A percentile compares a stretch with the other conserved stretches of the same genome.
Evolutionary conservation across 2,797 vertebrate species (phyloP).

Genomic region (Macropodus opercularis): DNA sequence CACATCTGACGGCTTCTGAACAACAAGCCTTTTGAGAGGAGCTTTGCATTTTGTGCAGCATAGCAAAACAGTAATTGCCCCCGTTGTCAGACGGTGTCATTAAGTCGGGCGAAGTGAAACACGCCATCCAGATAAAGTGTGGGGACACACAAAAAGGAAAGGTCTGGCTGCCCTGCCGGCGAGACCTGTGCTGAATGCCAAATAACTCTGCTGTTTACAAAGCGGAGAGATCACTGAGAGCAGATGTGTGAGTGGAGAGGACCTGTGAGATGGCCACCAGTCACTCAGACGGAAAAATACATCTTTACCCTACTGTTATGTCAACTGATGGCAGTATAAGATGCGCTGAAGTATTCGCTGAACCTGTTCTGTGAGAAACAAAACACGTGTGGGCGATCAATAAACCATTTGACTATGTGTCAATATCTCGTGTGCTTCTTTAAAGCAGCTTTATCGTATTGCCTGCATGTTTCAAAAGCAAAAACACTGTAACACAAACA

Average conservation of each 20-base stretch:
- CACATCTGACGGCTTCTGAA: conserved; percentile 46
- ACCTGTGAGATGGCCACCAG: conserved; percentile 21
- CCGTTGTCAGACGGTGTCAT: conserved; percentile 60
- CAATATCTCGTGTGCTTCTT: neutral
- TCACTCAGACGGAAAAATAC: conserved; percentile 10
- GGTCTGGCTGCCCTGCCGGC: conserved; percentile 7
- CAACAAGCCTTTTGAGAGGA: conserved; percentile 47
- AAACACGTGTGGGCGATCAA: neutral
- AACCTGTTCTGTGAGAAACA: neutral
- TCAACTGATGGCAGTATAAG: conserved; percentile 1
- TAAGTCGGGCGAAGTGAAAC: conserved; percentile 63
- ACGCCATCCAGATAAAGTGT: conserved; percentile 45
- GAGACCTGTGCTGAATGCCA: conserved; percentile 50
- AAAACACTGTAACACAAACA: too few relatives aligned
- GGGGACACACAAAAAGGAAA: conserved; percentile 46
- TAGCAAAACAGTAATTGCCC: conserved; percentile 59
- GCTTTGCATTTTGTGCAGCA: conserved; percentile 50
- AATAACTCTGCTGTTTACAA: conserved; percentile 57
- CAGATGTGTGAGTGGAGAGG: conserved; percentile 31
- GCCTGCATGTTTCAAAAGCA: too few relatives aligned
- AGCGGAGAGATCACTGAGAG: conserved; percentile 26
- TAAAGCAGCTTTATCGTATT: neutral
- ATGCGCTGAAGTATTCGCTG: too few relatives aligned
- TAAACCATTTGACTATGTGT: neutral
- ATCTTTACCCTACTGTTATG: neutral